A percentile compares a stretch with the other conserved stretches of the same genome.
Conservation (phyloP, 2,888 invertebrate species). For the Drosophila hamatofila region DNA sequence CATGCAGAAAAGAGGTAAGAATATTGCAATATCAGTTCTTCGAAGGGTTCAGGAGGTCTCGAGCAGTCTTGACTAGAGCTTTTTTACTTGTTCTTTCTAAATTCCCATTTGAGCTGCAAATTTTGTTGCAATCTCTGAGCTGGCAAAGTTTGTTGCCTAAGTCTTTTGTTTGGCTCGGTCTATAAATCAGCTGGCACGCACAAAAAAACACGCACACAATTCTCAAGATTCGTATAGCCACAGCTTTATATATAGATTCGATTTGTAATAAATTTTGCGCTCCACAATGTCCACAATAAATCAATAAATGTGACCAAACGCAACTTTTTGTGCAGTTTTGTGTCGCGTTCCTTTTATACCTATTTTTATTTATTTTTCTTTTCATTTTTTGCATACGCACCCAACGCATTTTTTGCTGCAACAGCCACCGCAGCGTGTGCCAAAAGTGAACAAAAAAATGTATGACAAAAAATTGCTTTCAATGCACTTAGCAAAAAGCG, state of each 20-base stretch:
- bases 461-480: slow-evolving; percentile 10
- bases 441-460: slow-evolving; percentile 43
- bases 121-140: slow-evolving; percentile 15
- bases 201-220: slow-evolving; percentile 37
- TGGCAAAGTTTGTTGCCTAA: slow-evolving; percentile 64
- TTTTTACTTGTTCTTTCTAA: not conserved
- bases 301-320: slow-evolving; percentile 73
- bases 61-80: no score
- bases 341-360: slow-evolving; percentile 1
- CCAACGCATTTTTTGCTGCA: slow-evolving; percentile 61
- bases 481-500: slow-evolving; percentile 1
- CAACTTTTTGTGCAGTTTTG: slow-evolving; percentile 59
- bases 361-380: not conserved
- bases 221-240: slow-evolving; percentile 5
- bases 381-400: slow-evolving; percentile 64
- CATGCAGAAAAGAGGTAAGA: no score
- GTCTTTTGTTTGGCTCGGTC: slow-evolving; percentile 68
- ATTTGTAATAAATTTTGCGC: slow-evolving; percentile 77
- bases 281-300: slow-evolving; percentile 57
- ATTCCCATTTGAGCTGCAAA: slow-evolving; percentile 5
- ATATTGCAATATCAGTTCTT: no score
- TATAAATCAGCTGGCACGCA: slow-evolving; percentile 62
- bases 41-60: no score
- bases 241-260: slow-evolving; percentile 46
- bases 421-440: slow-evolving; percentile 66